Conservation (phyloP, 2,113 vertebrate genomes). For the Sterna hirundo region DNA sequence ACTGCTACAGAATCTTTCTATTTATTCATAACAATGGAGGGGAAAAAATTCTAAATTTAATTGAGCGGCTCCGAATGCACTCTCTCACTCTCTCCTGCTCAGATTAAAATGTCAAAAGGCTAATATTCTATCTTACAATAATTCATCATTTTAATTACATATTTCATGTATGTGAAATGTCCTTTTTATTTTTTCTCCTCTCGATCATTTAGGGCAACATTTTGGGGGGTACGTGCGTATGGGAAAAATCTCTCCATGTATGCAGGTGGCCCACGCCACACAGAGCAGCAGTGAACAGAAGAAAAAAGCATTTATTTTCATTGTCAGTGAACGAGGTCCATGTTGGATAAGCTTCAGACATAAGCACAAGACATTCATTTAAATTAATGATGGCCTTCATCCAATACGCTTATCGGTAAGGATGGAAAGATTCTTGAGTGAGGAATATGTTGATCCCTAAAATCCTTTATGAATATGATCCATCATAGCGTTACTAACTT, state of each 20-base stretch:
- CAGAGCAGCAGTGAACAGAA: neutral
- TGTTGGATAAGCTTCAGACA: conserved; percentile 46
- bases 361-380: conserved; percentile 25
- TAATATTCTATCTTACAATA: conserved; percentile 86
- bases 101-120: conserved; percentile 89
- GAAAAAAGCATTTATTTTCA: conserved; percentile 23
- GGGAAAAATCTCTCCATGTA: neutral
- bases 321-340: neutral
- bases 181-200: conserved; percentile 49
- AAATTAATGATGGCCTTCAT: conserved; percentile 46
- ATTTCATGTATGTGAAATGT: conserved; percentile 80
- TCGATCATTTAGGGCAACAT: conserved; percentile 57
- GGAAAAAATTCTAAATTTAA: conserved; percentile 82
- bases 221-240: conserved; percentile 4
- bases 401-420: neutral
- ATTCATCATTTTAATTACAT: conserved; percentile 87
- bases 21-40: conserved; percentile 88
- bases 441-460: conserved; percentile 2
- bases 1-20: conserved; percentile 83
- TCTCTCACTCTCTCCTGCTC: conserved; percentile 69
- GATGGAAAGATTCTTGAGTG: neutral
- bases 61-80: conserved; percentile 78
- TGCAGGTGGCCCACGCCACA: neutral
- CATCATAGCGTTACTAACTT: conserved; percentile 36
- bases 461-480: conserved; percentile 56